phyloP scores from a whole-genome alignment of 1,140 invertebrate species.

The Helicoverpa armigera region DNA sequence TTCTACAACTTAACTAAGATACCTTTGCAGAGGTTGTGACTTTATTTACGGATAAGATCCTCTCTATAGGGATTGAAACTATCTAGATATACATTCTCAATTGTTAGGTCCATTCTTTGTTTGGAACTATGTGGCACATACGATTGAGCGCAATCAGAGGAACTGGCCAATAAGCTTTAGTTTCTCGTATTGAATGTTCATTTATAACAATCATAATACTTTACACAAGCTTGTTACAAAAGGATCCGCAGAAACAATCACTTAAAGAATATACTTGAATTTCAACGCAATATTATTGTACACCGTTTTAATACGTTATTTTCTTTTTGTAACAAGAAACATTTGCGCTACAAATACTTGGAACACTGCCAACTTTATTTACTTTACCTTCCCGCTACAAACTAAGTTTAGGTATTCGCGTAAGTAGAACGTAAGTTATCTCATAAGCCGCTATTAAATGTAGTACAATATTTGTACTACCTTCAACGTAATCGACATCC shows the following conservation, averaged over 20 bases:
- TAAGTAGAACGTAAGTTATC: constrained; percentile 6
- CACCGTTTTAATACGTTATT: background rate
- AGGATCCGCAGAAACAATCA: background rate
- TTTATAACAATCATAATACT: no score
- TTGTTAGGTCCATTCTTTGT: no score
- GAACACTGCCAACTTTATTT: constrained; percentile 26
- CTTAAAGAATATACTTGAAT: background rate
- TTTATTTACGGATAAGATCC: background rate
- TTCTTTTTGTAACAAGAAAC: constrained; percentile 21
- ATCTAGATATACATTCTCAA: background rate
- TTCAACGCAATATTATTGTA: constrained; percentile 13
- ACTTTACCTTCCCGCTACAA: constrained; percentile 12
- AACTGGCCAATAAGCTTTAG: no score
- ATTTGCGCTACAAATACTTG: constrained; percentile 35
- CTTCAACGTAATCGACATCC: constrained; percentile 17
- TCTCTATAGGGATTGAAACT: background rate
- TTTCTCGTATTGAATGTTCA: no score
- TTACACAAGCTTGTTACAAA: no score
- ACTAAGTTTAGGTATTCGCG: constrained; percentile 18
- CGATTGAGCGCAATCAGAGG: no score
- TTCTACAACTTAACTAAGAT: constrained; percentile 17
- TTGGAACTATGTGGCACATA: no score
- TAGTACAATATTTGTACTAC: constrained; percentile 36
- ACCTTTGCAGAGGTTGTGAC: background rate
- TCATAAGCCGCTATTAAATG: constrained; percentile 33